Percentiles rank a stretch among this genome's conserved stretches.
Conservation (phyloP, 2,888 invertebrate genomes). For the Leucoma salicis region DNA sequence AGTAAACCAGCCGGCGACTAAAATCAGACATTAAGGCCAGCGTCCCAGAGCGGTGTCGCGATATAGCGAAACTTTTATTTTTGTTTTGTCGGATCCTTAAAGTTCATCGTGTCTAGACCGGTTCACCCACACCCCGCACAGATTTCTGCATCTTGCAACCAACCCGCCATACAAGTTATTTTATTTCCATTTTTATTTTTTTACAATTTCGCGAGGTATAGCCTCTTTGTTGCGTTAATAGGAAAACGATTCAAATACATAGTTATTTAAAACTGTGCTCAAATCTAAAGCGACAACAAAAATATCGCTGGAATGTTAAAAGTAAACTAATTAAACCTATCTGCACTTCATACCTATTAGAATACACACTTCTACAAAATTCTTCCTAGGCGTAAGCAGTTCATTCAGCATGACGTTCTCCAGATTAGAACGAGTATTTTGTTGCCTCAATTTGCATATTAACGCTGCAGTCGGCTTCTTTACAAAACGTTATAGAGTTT, state of each 20-base stretch:
- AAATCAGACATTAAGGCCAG: conserved; percentile 58
- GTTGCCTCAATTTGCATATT: no score
- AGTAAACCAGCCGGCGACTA: conserved; percentile 40
- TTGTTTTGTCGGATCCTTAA: conserved; percentile 74
- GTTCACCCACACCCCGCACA: conserved; percentile 75
- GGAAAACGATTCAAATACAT: conserved; percentile 47
- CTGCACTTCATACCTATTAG: no score
- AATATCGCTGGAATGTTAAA: no score
- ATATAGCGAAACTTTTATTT: conserved; percentile 63
- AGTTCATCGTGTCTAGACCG: conserved; percentile 81
- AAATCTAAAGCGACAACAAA: no score
- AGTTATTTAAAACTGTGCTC: no score
- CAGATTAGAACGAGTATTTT: no score
- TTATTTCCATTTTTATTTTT: conserved; percentile 74
- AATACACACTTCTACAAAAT: no score
- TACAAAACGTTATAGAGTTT: no score
- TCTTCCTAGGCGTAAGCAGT: no score
- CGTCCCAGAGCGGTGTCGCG: conserved; percentile 62
- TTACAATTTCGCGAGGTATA: conserved; percentile 71
- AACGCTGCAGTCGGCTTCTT: no score
- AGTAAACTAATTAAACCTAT: no score
- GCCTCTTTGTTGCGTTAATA: conserved; percentile 61
- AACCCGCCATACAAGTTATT: conserved; percentile 75
- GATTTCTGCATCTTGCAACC: conserved; percentile 81
- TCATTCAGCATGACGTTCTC: no score